Evolutionary conservation across 2,113 vertebrate genomes (phyloP).

Genomic region (Bubo blakistoni): DNA sequence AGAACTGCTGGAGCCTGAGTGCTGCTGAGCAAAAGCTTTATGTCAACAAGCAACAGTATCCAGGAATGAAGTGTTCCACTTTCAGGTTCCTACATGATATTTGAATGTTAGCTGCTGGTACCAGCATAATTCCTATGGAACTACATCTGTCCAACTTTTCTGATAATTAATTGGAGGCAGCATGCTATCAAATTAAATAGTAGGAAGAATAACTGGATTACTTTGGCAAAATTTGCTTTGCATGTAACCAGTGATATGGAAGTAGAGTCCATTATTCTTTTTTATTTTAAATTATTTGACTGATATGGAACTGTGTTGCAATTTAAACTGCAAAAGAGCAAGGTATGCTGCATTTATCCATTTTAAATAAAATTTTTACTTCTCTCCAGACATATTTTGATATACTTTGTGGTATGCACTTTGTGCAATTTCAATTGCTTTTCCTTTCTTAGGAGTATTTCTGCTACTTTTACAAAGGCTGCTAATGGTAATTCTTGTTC

Average conservation of each 20-base stretch:
- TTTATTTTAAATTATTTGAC: not conserved
- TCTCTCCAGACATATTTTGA: not conserved
- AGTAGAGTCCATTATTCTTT: not conserved
- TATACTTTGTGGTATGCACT: not conserved
- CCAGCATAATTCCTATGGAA: not conserved
- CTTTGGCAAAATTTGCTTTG: not conserved
- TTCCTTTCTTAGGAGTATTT: not conserved
- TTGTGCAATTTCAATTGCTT: not conserved
- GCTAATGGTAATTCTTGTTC: not conserved
- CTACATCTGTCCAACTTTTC: not conserved
- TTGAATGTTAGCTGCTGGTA: not conserved
- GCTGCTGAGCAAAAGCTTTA: not conserved
- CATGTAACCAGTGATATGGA: not conserved
- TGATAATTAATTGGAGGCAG: not conserved
- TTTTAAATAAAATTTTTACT: not conserved
- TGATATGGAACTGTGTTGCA: not conserved
- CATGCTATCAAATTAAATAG: not conserved
- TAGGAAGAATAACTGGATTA: constrained; percentile 5
- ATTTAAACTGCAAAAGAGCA: not conserved
- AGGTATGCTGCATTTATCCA: not conserved
- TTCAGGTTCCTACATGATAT: not conserved
- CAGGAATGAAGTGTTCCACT: not conserved
- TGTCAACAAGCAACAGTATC: not conserved
- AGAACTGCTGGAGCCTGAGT: not conserved
- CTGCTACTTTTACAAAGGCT: not conserved